Conservation (phyloP, 92 coral and sea anemone species). For the Umimayanthus kanabou region DNA sequence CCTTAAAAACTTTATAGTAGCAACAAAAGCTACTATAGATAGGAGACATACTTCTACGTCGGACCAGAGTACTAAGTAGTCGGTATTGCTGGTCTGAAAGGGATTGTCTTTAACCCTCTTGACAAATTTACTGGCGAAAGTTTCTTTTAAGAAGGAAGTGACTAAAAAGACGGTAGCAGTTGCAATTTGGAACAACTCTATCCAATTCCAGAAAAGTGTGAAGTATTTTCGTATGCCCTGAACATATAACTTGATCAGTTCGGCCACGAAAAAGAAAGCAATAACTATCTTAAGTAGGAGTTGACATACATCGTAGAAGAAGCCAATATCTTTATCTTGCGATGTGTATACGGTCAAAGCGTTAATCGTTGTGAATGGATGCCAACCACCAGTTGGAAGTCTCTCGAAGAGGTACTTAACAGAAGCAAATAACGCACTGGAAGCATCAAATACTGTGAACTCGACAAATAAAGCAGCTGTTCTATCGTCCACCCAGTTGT, state of each 20-base stretch:
- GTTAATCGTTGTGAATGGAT: slow-evolving; percentile 45
- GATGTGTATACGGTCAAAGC: slow-evolving; percentile 66
- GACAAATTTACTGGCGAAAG: slow-evolving; percentile 65
- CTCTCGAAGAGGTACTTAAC: slow-evolving; percentile 70
- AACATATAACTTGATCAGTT: slow-evolving; percentile 55
- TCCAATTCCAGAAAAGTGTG: slow-evolving; percentile 75
- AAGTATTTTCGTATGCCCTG: slow-evolving; percentile 61
- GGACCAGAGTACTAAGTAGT: slow-evolving; percentile 66
- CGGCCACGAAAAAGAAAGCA: slow-evolving; percentile 55
- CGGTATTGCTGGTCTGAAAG: slow-evolving; percentile 66
- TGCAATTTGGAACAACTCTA: slow-evolving; percentile 62
- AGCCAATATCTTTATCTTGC: slow-evolving; percentile 50
- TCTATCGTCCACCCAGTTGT: slow-evolving; percentile 78
- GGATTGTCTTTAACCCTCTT: slow-evolving; percentile 73
- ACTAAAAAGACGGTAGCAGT: slow-evolving; percentile 58
- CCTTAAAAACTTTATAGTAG: slow-evolving; percentile 69
- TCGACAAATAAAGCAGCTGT: slow-evolving; percentile 80
- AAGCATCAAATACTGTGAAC: slow-evolving; percentile 80
- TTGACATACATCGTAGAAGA: slow-evolving; percentile 57
- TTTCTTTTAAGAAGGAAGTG: slow-evolving; percentile 65
- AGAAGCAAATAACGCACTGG: slow-evolving; percentile 63
- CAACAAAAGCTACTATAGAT: slow-evolving; percentile 64
- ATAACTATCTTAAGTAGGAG: slow-evolving; percentile 60
- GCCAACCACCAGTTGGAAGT: slow-evolving; percentile 70
- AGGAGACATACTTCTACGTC: slow-evolving; percentile 65